These are phyloP conservation scores for Atrina japonica DNA, from an alignment of 2,888 invertebrate species.

Conservation along the genomic window DNA sequence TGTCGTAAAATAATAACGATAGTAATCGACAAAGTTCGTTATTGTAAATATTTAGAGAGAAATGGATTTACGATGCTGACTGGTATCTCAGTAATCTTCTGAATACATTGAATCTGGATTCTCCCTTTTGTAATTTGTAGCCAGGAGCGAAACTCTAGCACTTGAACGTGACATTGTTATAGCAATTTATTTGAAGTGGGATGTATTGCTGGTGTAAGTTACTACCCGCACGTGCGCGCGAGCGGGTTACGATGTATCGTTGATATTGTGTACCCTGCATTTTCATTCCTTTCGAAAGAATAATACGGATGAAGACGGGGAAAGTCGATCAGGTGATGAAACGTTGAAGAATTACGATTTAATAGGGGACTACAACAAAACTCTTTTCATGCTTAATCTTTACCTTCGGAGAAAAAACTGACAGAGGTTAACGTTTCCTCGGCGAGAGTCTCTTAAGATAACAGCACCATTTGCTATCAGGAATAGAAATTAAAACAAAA, in stretches of 20 bases:
- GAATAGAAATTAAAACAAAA: neutral
- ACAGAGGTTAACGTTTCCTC: neutral
- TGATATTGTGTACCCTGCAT: constrained; percentile 11
- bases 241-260: neutral
- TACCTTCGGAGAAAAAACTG: constrained; percentile 1
- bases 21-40: too few relatives aligned
- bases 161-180: too few relatives aligned
- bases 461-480: neutral
- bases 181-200: constrained; percentile 12
- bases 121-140: too few relatives aligned
- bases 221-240: constrained; percentile 19
- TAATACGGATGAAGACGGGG: neutral
- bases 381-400: constrained; percentile 3
- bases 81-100: neutral
- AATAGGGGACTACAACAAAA: constrained; percentile 13
- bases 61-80: neutral
- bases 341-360: constrained; percentile 8
- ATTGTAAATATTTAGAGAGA: neutral
- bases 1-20: too few relatives aligned
- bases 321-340: neutral
- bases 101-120: neutral
- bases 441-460: neutral
- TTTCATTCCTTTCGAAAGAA: constrained; percentile 6
- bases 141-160: too few relatives aligned
- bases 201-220: constrained; percentile 6